Evolutionary conservation across 1,140 invertebrate genomes (phyloP).

Genomic region (Argopecten irradians): DNA sequence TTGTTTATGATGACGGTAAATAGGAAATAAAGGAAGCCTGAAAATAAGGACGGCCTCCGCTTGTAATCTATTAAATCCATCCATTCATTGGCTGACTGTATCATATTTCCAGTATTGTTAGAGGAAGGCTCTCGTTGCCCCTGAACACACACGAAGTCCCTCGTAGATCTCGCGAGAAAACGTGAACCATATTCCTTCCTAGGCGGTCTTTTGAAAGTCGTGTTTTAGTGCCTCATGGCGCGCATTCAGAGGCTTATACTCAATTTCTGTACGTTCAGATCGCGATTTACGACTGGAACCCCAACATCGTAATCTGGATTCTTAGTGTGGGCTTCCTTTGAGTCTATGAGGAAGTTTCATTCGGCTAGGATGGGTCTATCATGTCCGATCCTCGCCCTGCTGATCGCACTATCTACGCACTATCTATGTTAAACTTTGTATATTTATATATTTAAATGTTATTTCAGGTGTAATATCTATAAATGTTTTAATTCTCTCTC

Average conservation of each 20-base stretch:
- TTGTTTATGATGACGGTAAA: constrained; percentile 17
- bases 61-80: background rate
- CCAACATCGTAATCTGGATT: background rate
- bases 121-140: background rate
- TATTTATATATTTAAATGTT: too few relatives aligned
- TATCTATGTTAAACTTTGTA: too few relatives aligned
- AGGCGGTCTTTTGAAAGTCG: constrained; percentile 20
- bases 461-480: too few relatives aligned
- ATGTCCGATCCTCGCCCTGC: too few relatives aligned
- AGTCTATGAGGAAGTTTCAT: background rate
- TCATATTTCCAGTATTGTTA: background rate
- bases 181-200: constrained; percentile 20
- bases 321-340: background rate
- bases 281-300: background rate
- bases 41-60: background rate
- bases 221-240: constrained; percentile 15
- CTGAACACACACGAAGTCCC: constrained; percentile 13
- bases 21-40: background rate
- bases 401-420: too few relatives aligned
- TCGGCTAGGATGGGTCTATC: background rate
- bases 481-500: too few relatives aligned
- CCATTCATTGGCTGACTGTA: constrained; percentile 6
- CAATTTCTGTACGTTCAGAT: background rate
- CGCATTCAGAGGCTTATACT: background rate
- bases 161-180: constrained; percentile 14